Percentiles rank a stretch among this genome's conserved stretches.
These are phyloP conservation scores for Scrobipalpa atriplicella DNA, from an alignment of 2,888 invertebrate species.

Conservation along the genomic window DNA sequence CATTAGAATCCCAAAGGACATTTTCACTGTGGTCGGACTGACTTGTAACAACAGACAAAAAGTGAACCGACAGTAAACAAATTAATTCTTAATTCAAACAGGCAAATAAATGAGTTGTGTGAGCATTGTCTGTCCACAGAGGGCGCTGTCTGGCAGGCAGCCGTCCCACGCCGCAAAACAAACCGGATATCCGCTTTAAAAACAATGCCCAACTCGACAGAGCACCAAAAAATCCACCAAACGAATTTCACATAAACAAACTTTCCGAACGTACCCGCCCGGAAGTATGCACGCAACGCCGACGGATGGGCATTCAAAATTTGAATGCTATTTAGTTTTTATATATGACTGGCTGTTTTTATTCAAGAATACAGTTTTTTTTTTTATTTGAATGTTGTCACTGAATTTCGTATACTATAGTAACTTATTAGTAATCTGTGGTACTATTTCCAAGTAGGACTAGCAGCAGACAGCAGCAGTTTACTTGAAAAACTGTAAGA, in stretches of 20 bases:
- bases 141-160: slow-evolving; percentile 9
- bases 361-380: not conserved
- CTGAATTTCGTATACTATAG: too few relatives aligned
- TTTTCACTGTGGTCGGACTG: not conserved
- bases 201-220: slow-evolving; percentile 26
- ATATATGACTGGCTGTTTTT: not conserved
- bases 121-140: slow-evolving; percentile 5
- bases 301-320: slow-evolving; percentile 19
- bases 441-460: too few relatives aligned
- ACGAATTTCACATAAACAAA: slow-evolving; percentile 27
- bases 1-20: too few relatives aligned
- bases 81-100: slow-evolving; percentile 17
- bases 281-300: slow-evolving; percentile 26
- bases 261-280: slow-evolving; percentile 24
- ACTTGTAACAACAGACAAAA: slow-evolving; percentile 3
- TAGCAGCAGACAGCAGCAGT: too few relatives aligned
- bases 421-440: too few relatives aligned
- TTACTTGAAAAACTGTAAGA: too few relatives aligned
- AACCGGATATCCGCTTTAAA: slow-evolving; percentile 24
- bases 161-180: slow-evolving; percentile 22
- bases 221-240: slow-evolving; percentile 24
- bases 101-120: slow-evolving; percentile 19
- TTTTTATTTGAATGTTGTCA: not conserved
- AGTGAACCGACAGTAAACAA: slow-evolving; percentile 10
- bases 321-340: slow-evolving; percentile 4